Base-by-base conservation (phyloP, 2,113 vertebrate species). In the Misgurnus mizolepis region DNA sequence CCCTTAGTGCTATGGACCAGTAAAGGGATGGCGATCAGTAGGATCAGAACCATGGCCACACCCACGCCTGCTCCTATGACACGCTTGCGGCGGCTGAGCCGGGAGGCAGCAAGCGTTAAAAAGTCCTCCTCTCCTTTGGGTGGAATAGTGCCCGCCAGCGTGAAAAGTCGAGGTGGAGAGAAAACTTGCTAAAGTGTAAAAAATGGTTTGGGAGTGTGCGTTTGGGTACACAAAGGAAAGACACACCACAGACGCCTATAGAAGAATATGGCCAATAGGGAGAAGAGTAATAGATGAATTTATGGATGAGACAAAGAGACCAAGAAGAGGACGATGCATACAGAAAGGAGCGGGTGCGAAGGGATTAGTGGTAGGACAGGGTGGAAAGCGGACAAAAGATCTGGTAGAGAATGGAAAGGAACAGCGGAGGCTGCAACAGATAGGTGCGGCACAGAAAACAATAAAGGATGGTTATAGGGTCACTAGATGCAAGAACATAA, bases 11-110 rank as follows among this genome's bases (percentile, higher is more conserved):
- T 95, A 89, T 96, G 96, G 81, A 98, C 96, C 89, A 98, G 92
- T 85, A 98, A 90, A 43, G 97, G 97, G 87, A 98, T 98, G 87
- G 97, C 95, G 80, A 98, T 94, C 85, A 98, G 90, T 73, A 98
- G 91, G 82, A 98, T 92, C 40, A 98, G 90, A 77, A 98, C 96
- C 96, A 98, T 98, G 88, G 95, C 95, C 90, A 98, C 96, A 85
- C 96, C 97, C 78, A 98, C 92, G 77, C 94, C 97, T 45, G 93
- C 96, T 43, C 95, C 96, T 2, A 96, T 96, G 86, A 97, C 96
- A 72, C 97, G 92, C 91, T 96, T 97, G 92, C 95, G 93, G 85
- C 94, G 95, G 92, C 94, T 96, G 88, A 98, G 93, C 90, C 95
- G 94, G 50, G 97, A 96, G 70, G 95, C 94, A 66, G 96, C 96